These are phyloP conservation scores for Encarsia formosa DNA, from an alignment of 2,888 invertebrate genomes.

Conservation along the genomic window DNA sequence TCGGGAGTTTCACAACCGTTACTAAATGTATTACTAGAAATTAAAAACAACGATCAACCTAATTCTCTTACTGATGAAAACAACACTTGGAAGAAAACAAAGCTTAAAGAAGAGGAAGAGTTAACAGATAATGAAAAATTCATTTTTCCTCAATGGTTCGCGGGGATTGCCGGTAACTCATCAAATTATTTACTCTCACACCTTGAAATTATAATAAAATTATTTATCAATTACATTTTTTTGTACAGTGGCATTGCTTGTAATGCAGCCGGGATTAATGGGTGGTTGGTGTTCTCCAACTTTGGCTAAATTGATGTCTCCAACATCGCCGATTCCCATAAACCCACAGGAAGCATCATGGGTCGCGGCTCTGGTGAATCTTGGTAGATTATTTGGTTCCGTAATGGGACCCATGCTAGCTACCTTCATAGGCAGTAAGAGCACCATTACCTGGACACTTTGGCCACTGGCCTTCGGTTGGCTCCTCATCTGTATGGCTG, in stretches of 20 bases:
- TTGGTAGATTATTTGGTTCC: slow-evolving; percentile 35
- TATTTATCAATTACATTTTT: neutral
- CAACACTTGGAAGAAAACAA: too few relatives aligned
- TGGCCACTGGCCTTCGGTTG: slow-evolving; percentile 33
- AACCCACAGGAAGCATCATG: slow-evolving; percentile 35
- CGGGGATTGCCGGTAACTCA: too few relatives aligned
- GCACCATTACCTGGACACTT: slow-evolving; percentile 28
- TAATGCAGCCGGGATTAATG: slow-evolving; percentile 33
- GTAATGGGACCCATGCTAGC: slow-evolving; percentile 30
- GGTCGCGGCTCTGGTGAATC: slow-evolving; percentile 35
- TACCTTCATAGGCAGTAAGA: slow-evolving; percentile 33
- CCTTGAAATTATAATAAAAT: too few relatives aligned
- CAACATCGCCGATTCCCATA: slow-evolving; percentile 29
- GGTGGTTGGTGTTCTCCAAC: slow-evolving; percentile 39
- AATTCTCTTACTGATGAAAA: too few relatives aligned
- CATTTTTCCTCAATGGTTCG: too few relatives aligned
- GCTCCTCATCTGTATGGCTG: slow-evolving; percentile 30
- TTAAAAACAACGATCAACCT: too few relatives aligned
- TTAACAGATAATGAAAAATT: too few relatives aligned
- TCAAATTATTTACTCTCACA: too few relatives aligned
- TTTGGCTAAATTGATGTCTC: slow-evolving; percentile 29
- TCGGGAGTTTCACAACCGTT: too few relatives aligned
- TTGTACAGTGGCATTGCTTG: slow-evolving; percentile 33
- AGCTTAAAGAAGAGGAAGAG: too few relatives aligned
- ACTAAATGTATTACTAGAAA: too few relatives aligned